Evolutionary conservation across 2,888 invertebrate genomes (phyloP).

Genomic region (Ectobius pallidus): DNA sequence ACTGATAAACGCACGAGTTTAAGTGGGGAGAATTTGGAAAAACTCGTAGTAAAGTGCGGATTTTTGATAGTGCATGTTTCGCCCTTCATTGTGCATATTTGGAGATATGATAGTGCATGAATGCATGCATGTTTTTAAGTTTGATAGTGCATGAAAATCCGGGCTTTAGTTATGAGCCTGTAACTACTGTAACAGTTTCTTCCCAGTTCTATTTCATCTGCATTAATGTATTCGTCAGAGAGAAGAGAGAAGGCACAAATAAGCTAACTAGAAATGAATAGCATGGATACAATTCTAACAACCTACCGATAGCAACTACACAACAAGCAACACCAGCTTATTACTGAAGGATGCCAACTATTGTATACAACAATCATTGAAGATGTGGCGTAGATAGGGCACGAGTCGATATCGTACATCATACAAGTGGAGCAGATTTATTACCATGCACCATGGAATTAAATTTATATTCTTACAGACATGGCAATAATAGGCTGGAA

Average conservation of each 20-base stretch:
- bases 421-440: not conserved
- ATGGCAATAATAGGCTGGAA: constrained; percentile 6
- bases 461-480: constrained; percentile 20
- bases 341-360: not conserved
- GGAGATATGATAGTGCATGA: no score
- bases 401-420: constrained; percentile 3
- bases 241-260: not conserved
- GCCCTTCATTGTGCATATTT: no score
- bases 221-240: not conserved
- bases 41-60: no score
- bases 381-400: constrained; percentile 1
- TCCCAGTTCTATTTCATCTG: no score
- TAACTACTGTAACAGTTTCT: no score
- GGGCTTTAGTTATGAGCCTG: no score
- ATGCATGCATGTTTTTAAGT: no score
- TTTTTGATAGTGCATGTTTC: no score
- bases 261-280: not conserved
- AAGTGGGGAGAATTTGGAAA: no score
- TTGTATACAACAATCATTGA: not conserved
- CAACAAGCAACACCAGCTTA: not conserved
- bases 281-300: not conserved
- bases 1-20: no score
- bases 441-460: not conserved
- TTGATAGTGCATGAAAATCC: no score
- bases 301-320: not conserved